Percentiles rank a stretch among this genome's conserved stretches.
Conservation (phyloP, 1,140 invertebrate genomes). For the Sminthurides bifidus region DNA sequence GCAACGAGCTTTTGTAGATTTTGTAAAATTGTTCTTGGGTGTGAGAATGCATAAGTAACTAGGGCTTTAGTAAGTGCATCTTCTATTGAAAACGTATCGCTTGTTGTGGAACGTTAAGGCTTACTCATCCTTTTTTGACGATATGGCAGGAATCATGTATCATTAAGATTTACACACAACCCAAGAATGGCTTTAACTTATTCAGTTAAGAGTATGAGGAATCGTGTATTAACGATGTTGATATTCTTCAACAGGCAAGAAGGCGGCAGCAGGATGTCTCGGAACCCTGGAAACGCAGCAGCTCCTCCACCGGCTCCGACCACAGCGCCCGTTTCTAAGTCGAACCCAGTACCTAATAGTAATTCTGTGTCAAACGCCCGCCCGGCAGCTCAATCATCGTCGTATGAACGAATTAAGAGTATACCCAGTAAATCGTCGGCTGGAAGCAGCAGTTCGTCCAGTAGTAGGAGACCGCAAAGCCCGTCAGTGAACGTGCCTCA, state of each 20-base stretch:
- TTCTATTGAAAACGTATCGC: too few relatives aligned
- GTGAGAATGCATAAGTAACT: too few relatives aligned
- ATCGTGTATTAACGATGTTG: not conserved
- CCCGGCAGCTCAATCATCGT: not conserved
- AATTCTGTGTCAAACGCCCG: too few relatives aligned
- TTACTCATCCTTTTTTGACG: too few relatives aligned
- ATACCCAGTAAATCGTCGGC: not conserved
- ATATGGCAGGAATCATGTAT: too few relatives aligned
- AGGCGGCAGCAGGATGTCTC: constrained; percentile 7
- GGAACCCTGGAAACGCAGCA: constrained; percentile 3
- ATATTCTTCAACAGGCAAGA: constrained; percentile 12
- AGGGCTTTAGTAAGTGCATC: too few relatives aligned
- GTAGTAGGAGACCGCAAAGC: constrained; percentile 7
- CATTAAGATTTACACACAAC: not conserved
- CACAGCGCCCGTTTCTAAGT: too few relatives aligned
- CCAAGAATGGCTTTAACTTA: not conserved
- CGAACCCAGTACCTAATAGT: too few relatives aligned
- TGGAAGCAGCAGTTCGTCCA: not conserved
- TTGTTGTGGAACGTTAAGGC: too few relatives aligned
- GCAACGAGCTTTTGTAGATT: not conserved
- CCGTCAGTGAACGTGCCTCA: constrained; percentile 11
- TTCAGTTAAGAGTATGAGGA: too few relatives aligned
- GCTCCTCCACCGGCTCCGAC: constrained; percentile 8
- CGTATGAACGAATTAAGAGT: not conserved
- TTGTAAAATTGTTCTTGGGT: not conserved